Evolutionary conservation across 30 jellyfish, hydroid and myxozoan genomes (phyloP).

Genomic region (Aurelia coerulea): DNA sequence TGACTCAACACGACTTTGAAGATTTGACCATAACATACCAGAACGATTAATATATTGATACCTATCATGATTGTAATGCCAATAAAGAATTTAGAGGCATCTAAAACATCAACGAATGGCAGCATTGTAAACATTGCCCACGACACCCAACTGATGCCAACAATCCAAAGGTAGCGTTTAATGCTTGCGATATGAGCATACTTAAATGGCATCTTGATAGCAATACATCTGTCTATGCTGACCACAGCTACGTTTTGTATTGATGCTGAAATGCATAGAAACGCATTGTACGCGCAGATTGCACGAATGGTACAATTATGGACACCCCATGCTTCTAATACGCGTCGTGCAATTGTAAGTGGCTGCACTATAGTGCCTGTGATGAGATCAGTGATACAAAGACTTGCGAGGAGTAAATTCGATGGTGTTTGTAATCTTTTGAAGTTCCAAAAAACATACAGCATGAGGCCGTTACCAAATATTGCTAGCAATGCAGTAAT

Average conservation of each 20-base stretch:
- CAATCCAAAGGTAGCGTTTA: constrained; percentile 27
- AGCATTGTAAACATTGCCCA: constrained; percentile 35
- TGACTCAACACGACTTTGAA: constrained; percentile 55
- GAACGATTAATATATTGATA: constrained; percentile 47
- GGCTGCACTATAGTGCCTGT: constrained; percentile 69
- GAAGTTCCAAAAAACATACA: constrained; percentile 51
- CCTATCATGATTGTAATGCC: constrained; percentile 39
- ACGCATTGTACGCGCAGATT: constrained; percentile 71
- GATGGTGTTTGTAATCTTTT: constrained; percentile 69
- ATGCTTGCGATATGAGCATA: constrained; percentile 53
- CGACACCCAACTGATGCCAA: constrained; percentile 31
- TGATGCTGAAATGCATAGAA: constrained; percentile 55
- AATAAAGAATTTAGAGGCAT: constrained; percentile 54
- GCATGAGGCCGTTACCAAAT: constrained; percentile 56
- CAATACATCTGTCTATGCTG: constrained; percentile 67
- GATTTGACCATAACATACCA: constrained; percentile 55
- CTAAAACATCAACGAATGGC: constrained; percentile 50
- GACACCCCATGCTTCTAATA: constrained; percentile 61
- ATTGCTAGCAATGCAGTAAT: constrained; percentile 52
- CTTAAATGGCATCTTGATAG: constrained; percentile 60
- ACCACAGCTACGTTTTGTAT: constrained; percentile 65
- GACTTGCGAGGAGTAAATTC: constrained; percentile 55
- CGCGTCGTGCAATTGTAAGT: constrained; percentile 51
- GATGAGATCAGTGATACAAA: constrained; percentile 55
- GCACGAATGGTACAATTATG: constrained; percentile 65